Conservation (phyloP, 2,113 vertebrate species). For the Oxyura jamaicensis region DNA sequence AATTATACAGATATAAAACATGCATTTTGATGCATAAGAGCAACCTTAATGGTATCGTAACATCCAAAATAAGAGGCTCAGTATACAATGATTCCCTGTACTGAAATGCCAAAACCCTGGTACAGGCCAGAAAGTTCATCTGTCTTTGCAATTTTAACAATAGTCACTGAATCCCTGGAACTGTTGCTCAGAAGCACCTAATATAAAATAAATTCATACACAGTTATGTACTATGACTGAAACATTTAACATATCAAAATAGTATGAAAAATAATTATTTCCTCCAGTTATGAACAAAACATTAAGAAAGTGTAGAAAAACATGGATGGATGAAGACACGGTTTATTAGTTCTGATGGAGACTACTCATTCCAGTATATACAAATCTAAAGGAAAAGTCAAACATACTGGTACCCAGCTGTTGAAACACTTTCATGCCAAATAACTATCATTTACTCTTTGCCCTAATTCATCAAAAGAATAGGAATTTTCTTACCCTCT, state of each 20-base stretch:
- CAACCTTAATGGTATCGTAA: constrained; percentile 66
- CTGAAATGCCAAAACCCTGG: constrained; percentile 64
- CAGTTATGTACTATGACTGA: neutral
- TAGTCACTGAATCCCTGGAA: constrained; percentile 65
- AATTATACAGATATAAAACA: neutral
- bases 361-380: neutral
- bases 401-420: neutral
- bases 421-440: neutral
- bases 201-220: neutral
- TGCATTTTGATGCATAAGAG: neutral
- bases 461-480: neutral
- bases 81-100: constrained; percentile 62
- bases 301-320: neutral
- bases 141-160: constrained; percentile 47
- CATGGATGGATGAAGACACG: neutral
- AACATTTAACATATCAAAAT: neutral
- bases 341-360: neutral
- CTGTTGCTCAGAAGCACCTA: constrained; percentile 55
- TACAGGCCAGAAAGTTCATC: constrained; percentile 54
- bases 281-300: neutral
- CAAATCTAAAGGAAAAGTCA: neutral
- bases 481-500: neutral
- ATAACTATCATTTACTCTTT: neutral
- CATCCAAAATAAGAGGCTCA: constrained; percentile 66
- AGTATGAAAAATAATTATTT: neutral